Percentiles rank a stretch among this genome's conserved stretches.
Evolutionary conservation across 2,797 vertebrate species (phyloP).

Genomic region (Melanotaenia parkinsoni): DNA sequence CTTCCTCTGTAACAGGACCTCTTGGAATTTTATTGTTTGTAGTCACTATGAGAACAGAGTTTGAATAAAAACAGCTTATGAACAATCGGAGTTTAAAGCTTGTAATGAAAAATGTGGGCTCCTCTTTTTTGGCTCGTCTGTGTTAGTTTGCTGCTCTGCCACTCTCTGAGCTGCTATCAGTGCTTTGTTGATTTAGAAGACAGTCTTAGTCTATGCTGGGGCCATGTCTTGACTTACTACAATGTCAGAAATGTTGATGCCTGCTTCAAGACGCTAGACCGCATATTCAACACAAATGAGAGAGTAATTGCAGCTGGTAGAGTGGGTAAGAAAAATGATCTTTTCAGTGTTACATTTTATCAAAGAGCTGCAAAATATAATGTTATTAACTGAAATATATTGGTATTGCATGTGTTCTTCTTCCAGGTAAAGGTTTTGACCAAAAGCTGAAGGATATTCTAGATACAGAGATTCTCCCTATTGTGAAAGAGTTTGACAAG

Average conservation of each 20-base stretch:
- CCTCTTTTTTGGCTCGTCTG: constrained; percentile 48
- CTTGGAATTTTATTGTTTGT: constrained; percentile 15
- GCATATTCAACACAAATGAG: constrained; percentile 69
- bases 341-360: not conserved
- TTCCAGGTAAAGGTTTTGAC: constrained; percentile 75
- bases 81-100: constrained; percentile 16
- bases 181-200: constrained; percentile 67
- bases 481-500: constrained; percentile 70
- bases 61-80: constrained; percentile 47
- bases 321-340: constrained; percentile 71
- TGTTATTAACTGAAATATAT: not conserved
- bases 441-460: constrained; percentile 71
- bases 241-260: constrained; percentile 62
- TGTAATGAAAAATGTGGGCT: constrained; percentile 51
- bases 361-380: not conserved
- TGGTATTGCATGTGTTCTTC: constrained; percentile 22
- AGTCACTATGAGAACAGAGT: constrained; percentile 34
- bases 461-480: constrained; percentile 65
- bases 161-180: constrained; percentile 68
- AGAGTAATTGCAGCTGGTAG: constrained; percentile 68
- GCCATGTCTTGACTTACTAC: constrained; percentile 52
- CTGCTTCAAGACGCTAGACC: constrained; percentile 71
- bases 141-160: constrained; percentile 44
- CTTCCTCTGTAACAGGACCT: constrained; percentile 7
- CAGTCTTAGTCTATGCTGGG: constrained; percentile 66